Conservation (phyloP, 37 sponge, comb jelly and placozoan species). For the Petrosia ficiformis region DNA sequence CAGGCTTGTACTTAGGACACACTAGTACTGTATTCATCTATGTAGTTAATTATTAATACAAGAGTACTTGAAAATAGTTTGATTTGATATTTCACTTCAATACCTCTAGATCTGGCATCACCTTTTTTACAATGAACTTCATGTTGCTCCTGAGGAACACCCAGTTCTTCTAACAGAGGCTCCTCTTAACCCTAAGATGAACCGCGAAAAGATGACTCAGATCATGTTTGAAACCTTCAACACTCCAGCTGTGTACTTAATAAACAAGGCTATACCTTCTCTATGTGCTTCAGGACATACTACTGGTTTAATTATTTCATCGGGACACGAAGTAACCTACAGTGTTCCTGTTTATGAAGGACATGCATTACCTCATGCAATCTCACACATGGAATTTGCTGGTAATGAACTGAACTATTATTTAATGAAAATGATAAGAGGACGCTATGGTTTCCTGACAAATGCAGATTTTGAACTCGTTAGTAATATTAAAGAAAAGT, state of each 20-base stretch:
- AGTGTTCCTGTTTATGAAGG: conserved; percentile 99
- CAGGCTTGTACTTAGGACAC: too few relatives aligned
- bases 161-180: conserved; percentile 99
- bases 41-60: too few relatives aligned
- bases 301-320: conserved; percentile 99
- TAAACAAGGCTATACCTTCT: conserved; percentile 98
- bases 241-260: conserved; percentile 99
- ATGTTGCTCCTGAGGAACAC: conserved; percentile 99
- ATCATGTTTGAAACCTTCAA: conserved; percentile 99
- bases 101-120: conserved; percentile 98
- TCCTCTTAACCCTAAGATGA: conserved; percentile 99
- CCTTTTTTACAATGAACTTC: conserved; percentile 99
- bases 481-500: conserved; percentile 98
- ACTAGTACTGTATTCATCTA: too few relatives aligned
- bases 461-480: conserved; percentile 94
- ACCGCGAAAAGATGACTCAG: conserved; percentile 99
- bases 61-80: too few relatives aligned
- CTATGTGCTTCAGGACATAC: conserved; percentile 99
- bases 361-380: conserved; percentile 98
- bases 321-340: conserved; percentile 99
- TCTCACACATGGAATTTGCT: conserved; percentile 97
- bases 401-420: conserved; percentile 99
- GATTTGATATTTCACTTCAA: not conserved
- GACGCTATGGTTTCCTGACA: conserved; percentile 86
- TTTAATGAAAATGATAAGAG: conserved; percentile 98